A percentile compares a stretch with the other conserved stretches of the same genome.
Conservation (phyloP, 2,797 vertebrate species). For the Pagetopsis macropterus region DNA sequence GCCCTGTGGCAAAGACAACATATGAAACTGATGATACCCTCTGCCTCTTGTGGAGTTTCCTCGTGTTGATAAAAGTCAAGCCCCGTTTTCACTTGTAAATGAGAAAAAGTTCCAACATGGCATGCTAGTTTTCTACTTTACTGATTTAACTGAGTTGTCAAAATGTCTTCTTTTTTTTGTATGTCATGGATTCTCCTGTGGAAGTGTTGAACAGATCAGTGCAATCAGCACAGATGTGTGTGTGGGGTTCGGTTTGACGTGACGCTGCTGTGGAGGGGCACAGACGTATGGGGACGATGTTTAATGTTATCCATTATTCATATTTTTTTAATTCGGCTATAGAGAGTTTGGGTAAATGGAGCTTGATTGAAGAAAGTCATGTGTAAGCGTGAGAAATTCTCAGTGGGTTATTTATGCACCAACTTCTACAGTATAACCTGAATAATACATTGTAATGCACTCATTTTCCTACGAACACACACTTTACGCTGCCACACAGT, state of each 20-base stretch:
- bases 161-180: constrained; percentile 45
- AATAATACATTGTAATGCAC: constrained; percentile 41
- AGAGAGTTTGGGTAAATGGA: constrained; percentile 28
- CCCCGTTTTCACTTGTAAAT: constrained; percentile 73
- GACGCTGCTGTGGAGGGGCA: constrained; percentile 16
- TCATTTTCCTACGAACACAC: constrained; percentile 30
- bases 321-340: constrained; percentile 10
- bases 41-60: constrained; percentile 39
- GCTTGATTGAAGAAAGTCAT: constrained; percentile 11
- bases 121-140: constrained; percentile 82
- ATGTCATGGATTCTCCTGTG: constrained; percentile 36
- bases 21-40: constrained; percentile 57
- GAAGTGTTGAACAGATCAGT: constrained; percentile 56
- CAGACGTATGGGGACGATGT: constrained; percentile 23
- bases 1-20: constrained; percentile 61
- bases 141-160: constrained; percentile 53
- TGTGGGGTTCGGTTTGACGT: constrained; percentile 25
- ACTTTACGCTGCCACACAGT: constrained; percentile 13
- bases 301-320: constrained; percentile 30
- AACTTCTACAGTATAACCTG: constrained; percentile 36
- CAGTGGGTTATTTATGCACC: constrained; percentile 44
- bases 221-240: constrained; percentile 32
- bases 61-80: constrained; percentile 44
- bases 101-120: constrained; percentile 65
- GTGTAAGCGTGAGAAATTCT: constrained; percentile 13